Evolutionary conservation across 2,113 vertebrate genomes (phyloP).

Genomic region (Chiloscyllium plagiosum): DNA sequence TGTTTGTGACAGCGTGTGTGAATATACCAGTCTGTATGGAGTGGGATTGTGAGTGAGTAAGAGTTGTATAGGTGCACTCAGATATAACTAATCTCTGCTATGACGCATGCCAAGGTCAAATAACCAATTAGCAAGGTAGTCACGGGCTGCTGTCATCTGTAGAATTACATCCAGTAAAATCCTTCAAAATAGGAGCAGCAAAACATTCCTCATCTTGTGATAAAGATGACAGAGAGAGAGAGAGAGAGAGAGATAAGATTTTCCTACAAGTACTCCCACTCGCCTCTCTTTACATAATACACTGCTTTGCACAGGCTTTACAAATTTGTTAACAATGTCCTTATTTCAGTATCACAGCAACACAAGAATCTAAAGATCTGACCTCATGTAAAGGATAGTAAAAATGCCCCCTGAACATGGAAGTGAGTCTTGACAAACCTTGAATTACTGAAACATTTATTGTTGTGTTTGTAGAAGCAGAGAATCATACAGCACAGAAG

Average conservation of each 20-base stretch:
- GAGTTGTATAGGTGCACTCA: no score
- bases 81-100: background rate
- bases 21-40: no score
- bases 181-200: background rate
- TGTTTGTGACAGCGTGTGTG: no score
- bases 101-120: background rate
- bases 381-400: background rate
- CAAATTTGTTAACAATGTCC: slow-evolving; percentile 1
- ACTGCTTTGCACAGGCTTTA: background rate
- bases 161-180: background rate
- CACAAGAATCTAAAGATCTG: background rate
- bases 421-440: background rate
- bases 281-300: background rate
- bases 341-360: background rate
- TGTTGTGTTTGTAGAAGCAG: background rate
- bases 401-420: background rate
- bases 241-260: background rate
- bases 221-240: background rate
- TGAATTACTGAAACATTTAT: background rate
- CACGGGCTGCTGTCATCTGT: background rate
- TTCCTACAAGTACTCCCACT: background rate
- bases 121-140: background rate
- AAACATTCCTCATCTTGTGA: background rate
- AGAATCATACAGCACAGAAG: background rate
- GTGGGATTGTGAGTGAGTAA: no score